Conservation (phyloP, 2,113 vertebrate genomes). For the Chunga burmeisteri region DNA sequence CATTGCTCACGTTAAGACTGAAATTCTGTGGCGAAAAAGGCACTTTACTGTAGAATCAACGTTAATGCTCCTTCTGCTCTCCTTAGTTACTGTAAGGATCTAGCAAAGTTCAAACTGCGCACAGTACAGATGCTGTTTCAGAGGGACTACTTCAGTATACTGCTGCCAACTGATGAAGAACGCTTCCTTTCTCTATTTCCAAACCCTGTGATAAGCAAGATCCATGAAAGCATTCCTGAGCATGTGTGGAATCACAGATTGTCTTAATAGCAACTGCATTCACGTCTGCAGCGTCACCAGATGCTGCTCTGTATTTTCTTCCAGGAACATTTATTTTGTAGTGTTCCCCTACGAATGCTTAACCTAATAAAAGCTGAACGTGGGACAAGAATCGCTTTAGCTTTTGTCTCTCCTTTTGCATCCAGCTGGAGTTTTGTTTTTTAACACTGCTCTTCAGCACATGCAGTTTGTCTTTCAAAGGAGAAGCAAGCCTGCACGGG, state of each 20-base stretch:
- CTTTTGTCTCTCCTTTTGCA: not conserved
- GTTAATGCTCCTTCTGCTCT: not conserved
- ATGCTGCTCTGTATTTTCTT: not conserved
- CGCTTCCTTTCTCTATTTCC: not conserved
- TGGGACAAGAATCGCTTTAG: fast-evolving
- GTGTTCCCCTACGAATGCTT: fast-evolving
- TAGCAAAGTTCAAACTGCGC: not conserved
- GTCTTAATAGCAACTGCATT: not conserved
- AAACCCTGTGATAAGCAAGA: not conserved
- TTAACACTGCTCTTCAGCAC: fast-evolving
- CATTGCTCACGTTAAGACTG: fast-evolving
- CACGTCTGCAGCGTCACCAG: fast-evolving
- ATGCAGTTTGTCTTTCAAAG: fast-evolving
- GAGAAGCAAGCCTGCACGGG: fast-evolving
- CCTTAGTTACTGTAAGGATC: fast-evolving
- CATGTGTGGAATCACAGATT: fast-evolving
- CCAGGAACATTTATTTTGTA: not conserved
- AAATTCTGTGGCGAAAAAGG: not conserved
- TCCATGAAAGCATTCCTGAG: fast-evolving
- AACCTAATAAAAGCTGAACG: not conserved
- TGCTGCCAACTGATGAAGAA: not conserved
- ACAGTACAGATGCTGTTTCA: fast-evolving
- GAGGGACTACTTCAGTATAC: fast-evolving
- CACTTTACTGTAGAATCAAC: not conserved
- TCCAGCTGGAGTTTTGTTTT: fast-evolving